Evolutionary conservation across 1,140 invertebrate species (phyloP).

Genomic region (Gryllus bimaculatus): DNA sequence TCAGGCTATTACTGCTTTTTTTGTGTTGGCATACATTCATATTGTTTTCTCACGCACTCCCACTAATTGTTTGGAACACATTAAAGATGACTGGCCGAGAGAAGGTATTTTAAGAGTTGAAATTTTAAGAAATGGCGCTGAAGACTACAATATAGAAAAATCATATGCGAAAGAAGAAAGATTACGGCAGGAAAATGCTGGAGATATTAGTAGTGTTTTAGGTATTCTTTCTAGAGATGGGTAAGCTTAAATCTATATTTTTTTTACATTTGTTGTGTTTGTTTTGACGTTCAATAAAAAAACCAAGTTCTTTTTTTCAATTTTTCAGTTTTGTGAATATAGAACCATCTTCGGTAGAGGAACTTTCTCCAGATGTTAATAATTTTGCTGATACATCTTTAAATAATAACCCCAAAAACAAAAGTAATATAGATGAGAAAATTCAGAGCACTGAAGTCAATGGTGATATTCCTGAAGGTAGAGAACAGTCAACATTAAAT

Average conservation of each 20-base stretch:
- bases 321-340: constrained; percentile 53
- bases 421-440: constrained; percentile 10
- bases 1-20: constrained; percentile 77
- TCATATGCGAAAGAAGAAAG: constrained; percentile 71
- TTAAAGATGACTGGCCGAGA: constrained; percentile 84
- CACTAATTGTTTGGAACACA: constrained; percentile 84
- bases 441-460: constrained; percentile 8
- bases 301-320: background rate
- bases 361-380: constrained; percentile 25
- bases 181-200: constrained; percentile 54
- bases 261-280: background rate
- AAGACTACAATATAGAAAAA: constrained; percentile 66
- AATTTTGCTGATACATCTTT: background rate
- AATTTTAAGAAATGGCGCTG: constrained; percentile 67
- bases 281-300: background rate
- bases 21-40: constrained; percentile 90
- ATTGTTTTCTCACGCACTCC: constrained; percentile 86
- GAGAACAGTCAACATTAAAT: background rate
- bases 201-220: constrained; percentile 52
- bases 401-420: background rate
- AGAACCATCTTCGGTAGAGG: constrained; percentile 53
- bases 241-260: constrained; percentile 36
- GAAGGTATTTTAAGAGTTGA: constrained; percentile 95
- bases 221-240: constrained; percentile 57
- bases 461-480: background rate